Conservation (phyloP, 2,797 vertebrate genomes). For the Otolemur crassicaudatus region DNA sequence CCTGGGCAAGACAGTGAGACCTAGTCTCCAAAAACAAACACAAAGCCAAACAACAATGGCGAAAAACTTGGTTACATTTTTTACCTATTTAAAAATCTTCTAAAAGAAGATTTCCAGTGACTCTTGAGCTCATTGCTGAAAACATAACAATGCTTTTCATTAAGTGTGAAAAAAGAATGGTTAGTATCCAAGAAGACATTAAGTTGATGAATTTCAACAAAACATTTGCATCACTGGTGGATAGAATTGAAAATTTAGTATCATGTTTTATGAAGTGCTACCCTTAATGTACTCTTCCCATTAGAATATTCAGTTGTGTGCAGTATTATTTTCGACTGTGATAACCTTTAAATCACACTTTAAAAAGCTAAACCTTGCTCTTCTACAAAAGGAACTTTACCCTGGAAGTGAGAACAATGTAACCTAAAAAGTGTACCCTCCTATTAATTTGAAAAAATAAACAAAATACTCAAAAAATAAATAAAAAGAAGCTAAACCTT, state of each 20-base stretch:
- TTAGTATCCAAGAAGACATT: not conserved
- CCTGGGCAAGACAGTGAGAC: not conserved
- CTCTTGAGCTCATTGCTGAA: slow-evolving; percentile 9
- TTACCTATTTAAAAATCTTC: not conserved
- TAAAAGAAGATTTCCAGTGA: not conserved
- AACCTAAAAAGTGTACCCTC: too few species aligned
- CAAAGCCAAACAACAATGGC: not conserved
- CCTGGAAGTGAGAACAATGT: too few species aligned
- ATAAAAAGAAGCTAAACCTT: not conserved
- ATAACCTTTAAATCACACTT: not conserved
- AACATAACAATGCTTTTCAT: not conserved
- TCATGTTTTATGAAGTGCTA: not conserved
- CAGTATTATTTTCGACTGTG: not conserved
- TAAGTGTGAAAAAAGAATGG: not conserved
- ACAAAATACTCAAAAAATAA: too few species aligned
- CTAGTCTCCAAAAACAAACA: not conserved
- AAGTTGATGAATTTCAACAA: not conserved
- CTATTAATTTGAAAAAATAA: too few species aligned
- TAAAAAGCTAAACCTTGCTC: too few species aligned
- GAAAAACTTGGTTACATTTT: not conserved
- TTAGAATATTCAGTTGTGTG: not conserved
- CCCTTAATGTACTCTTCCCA: not conserved
- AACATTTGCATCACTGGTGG: not conserved
- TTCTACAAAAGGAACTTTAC: too few species aligned
- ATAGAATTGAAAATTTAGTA: not conserved